Evolutionary conservation across 2,888 invertebrate genomes (phyloP).

Genomic region (Psococerastis gibbosa): DNA sequence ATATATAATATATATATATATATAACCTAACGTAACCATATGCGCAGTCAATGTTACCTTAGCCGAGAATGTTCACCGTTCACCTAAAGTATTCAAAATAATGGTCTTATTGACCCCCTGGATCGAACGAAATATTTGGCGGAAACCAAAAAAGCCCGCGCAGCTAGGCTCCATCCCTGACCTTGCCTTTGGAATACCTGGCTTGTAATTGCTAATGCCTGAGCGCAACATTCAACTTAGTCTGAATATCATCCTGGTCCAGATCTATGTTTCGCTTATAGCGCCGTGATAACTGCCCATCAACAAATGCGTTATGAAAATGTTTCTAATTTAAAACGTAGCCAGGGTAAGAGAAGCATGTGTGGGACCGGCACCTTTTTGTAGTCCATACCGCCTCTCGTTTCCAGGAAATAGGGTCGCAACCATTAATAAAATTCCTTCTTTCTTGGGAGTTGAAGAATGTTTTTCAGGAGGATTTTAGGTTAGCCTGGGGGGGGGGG

Average conservation of each 20-base stretch:
- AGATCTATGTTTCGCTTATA: neutral
- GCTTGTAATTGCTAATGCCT: too few relatives aligned
- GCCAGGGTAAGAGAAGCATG: neutral
- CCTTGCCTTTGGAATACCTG: too few relatives aligned
- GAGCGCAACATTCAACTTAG: too few relatives aligned
- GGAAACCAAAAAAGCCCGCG: too few relatives aligned
- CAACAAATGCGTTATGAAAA: neutral
- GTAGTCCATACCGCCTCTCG: neutral
- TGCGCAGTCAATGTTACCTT: too few relatives aligned
- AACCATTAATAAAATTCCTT: slow-evolving; percentile 8
- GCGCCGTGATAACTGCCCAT: neutral
- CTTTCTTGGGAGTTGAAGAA: neutral
- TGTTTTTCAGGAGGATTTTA: neutral
- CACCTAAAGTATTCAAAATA: too few relatives aligned
- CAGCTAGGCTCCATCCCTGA: too few relatives aligned
- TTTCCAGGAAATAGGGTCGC: slow-evolving; percentile 8
- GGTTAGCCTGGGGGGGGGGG: neutral
- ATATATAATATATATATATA: too few relatives aligned
- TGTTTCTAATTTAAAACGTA: neutral
- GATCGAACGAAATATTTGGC: too few relatives aligned
- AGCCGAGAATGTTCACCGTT: too few relatives aligned
- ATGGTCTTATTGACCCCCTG: too few relatives aligned
- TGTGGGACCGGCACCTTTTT: neutral
- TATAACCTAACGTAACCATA: too few relatives aligned
- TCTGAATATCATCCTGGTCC: neutral